Conservation (phyloP, 2,797 vertebrate species). For the Ctenopoma kingsleyae region DNA sequence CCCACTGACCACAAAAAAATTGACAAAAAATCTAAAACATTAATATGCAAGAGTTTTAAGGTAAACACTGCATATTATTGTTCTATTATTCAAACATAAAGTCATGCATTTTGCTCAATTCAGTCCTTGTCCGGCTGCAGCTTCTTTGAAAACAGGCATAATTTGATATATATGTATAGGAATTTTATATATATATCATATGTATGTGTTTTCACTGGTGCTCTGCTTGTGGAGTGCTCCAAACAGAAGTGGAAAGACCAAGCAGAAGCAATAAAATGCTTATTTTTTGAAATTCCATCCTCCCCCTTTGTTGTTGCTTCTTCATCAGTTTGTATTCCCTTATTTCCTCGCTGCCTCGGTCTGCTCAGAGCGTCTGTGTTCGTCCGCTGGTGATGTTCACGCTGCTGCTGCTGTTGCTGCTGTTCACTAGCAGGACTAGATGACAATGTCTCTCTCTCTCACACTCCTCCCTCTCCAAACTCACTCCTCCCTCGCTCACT, state of each 20-base stretch:
- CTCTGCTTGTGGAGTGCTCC: conserved; percentile 82
- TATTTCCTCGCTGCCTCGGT: conserved; percentile 42
- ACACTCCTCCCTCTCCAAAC: conserved; percentile 50
- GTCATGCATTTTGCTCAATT: conserved; percentile 61
- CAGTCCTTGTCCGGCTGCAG: conserved; percentile 80
- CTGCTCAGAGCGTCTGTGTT: conserved; percentile 60
- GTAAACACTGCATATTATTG: conserved; percentile 65
- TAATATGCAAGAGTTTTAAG: conserved; percentile 75
- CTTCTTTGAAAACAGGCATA: conserved; percentile 88
- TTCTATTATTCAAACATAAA: conserved; percentile 49
- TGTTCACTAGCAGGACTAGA: conserved; percentile 79
- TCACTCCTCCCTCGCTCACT: conserved; percentile 56
- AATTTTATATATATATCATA: conserved; percentile 89
- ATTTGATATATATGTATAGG: conserved; percentile 90
- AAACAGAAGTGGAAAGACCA: conserved; percentile 73
- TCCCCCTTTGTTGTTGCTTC: conserved; percentile 55
- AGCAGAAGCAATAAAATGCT: conserved; percentile 61
- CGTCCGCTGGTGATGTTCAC: conserved; percentile 64
- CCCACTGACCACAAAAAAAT: conserved; percentile 43
- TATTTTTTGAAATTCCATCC: conserved; percentile 67
- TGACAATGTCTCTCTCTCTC: conserved; percentile 70
- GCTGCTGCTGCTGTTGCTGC: conserved; percentile 62
- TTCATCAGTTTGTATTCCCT: conserved; percentile 68
- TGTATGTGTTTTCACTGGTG: conserved; percentile 90
- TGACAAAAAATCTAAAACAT: conserved; percentile 50